phyloP scores from a whole-genome alignment of 2,113 vertebrate species.

The Fukomys damarensis region DNA sequence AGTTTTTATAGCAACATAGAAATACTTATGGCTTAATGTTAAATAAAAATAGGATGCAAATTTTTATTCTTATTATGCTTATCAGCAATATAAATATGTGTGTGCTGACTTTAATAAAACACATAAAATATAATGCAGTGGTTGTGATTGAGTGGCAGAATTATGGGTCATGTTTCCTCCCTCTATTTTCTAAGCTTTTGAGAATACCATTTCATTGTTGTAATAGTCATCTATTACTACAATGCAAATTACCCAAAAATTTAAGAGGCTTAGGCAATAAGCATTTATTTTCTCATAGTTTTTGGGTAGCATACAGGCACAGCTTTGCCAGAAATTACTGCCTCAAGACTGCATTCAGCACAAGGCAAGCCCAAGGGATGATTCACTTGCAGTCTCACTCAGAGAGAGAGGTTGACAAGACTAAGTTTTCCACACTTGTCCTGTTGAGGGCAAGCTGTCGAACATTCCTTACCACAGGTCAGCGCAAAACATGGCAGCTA shows the following conservation, averaged over 20 bases:
- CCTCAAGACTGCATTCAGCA: background rate
- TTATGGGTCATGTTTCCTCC: background rate
- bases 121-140: background rate
- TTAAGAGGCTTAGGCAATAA: background rate
- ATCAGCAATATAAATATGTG: background rate
- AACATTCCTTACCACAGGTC: background rate
- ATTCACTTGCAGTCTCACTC: background rate
- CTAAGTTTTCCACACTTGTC: background rate
- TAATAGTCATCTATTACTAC: background rate
- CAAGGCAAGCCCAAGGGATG: background rate
- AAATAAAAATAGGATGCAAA: slow-evolving; percentile 36
- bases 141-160: background rate
- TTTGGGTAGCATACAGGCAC: background rate
- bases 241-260: background rate
- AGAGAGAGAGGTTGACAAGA: background rate
- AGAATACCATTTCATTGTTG: background rate
- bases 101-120: background rate
- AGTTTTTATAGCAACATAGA: slow-evolving; percentile 52
- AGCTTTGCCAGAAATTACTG: background rate
- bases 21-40: slow-evolving; percentile 27
- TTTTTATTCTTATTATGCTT: slow-evolving; percentile 24
- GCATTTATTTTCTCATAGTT: background rate
- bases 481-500: background rate
- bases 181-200: slow-evolving; percentile 3
- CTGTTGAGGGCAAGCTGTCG: too few relatives aligned